These are phyloP conservation scores for Apotomis betuletana DNA, from an alignment of 2,888 invertebrate genomes.

Conservation along the genomic window DNA sequence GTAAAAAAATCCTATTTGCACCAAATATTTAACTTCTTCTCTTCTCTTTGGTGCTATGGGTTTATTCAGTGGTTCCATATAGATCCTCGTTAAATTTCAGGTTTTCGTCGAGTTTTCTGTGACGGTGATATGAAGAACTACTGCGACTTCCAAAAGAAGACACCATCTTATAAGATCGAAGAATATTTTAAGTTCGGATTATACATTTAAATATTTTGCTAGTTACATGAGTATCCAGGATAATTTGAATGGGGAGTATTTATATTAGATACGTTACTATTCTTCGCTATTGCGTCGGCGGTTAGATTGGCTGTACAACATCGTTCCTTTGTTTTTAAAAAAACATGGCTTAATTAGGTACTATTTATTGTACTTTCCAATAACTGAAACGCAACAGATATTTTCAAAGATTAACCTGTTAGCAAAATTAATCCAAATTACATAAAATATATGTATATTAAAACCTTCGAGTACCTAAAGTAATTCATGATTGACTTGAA, in stretches of 20 bases:
- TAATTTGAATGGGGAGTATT: slow-evolving; percentile 24
- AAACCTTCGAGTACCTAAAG: too few species aligned
- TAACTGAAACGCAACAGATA: neutral
- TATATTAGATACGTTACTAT: slow-evolving; percentile 15
- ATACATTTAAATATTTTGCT: slow-evolving; percentile 37
- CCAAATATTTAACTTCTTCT: too few species aligned
- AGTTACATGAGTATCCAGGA: slow-evolving; percentile 31
- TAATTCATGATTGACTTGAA: too few species aligned
- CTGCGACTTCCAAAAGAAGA: slow-evolving; percentile 34
- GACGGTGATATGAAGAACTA: slow-evolving; percentile 33
- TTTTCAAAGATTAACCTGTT: neutral
- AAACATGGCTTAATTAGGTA: slow-evolving; percentile 23
- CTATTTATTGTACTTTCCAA: slow-evolving; percentile 11
- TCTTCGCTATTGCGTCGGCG: slow-evolving; percentile 27
- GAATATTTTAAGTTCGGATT: slow-evolving; percentile 36
- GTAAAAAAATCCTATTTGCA: too few species aligned
- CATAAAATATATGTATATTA: too few species aligned
- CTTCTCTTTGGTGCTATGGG: too few species aligned
- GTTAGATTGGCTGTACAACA: slow-evolving; percentile 17
- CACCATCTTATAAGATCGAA: slow-evolving; percentile 32
- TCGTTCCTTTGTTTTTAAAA: slow-evolving; percentile 23
- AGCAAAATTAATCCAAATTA: too few species aligned
- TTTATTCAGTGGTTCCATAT: neutral
- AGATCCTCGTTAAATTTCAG: slow-evolving; percentile 7
- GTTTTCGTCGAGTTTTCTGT: slow-evolving; percentile 29